Percentiles rank a stretch among this genome's conserved stretches.
These are phyloP conservation scores for Tribolium freemani DNA, from an alignment of 2,888 invertebrate species.

Conservation along the genomic window DNA sequence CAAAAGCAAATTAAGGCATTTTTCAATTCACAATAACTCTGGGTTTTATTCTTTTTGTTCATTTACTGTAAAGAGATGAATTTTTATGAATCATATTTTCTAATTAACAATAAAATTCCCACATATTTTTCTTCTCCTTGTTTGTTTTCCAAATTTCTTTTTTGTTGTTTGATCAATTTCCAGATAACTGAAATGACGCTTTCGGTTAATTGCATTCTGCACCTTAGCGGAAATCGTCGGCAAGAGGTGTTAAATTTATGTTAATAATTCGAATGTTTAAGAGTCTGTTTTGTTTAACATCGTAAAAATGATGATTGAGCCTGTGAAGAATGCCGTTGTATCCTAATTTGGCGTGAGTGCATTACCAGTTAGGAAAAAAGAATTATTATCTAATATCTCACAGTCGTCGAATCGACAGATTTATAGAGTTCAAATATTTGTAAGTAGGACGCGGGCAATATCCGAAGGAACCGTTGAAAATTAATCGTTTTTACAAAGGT, in stretches of 20 bases:
- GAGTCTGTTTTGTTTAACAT: background rate
- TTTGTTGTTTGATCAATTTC: no score
- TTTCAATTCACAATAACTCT: no score
- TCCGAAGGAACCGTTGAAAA: conserved; percentile 29
- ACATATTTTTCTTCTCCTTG: no score
- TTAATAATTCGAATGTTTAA: background rate
- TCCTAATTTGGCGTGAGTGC: conserved; percentile 28
- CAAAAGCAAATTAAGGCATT: no score
- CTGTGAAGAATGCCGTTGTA: conserved; percentile 21
- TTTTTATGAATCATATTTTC: no score
- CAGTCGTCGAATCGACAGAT: conserved; percentile 25
- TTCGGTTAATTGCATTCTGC: background rate
- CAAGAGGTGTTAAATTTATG: background rate
- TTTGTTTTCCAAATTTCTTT: no score
- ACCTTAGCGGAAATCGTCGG: background rate
- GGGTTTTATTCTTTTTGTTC: no score
- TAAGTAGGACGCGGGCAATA: conserved; percentile 24
- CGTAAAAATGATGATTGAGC: conserved; percentile 18
- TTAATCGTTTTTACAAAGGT: conserved; percentile 11
- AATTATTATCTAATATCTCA: conserved; percentile 37
- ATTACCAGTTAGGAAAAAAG: conserved; percentile 19
- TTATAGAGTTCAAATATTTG: conserved; percentile 24
- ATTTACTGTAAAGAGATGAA: no score
- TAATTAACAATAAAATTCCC: no score
- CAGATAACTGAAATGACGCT: background rate